Conservation (phyloP, 2,888 invertebrate species). For the Drosophila stalkeri region DNA sequence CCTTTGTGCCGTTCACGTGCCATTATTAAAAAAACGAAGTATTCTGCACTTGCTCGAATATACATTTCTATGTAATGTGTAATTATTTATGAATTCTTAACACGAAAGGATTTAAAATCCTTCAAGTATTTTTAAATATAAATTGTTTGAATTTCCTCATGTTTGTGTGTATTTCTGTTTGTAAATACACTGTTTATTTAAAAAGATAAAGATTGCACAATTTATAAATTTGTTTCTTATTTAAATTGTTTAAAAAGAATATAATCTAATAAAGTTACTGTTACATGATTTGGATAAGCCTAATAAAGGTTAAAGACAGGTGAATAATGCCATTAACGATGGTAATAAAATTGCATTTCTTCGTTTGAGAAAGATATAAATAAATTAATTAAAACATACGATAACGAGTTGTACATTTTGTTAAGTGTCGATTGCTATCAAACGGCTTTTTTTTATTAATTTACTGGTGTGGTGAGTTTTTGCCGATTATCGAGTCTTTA, state of each 20-base stretch:
- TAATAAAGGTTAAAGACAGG: background rate
- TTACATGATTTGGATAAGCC: background rate
- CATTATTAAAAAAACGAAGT: constrained; percentile 35
- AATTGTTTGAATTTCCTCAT: constrained; percentile 18
- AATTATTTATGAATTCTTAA: constrained; percentile 35
- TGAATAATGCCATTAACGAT: background rate
- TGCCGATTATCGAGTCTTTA: background rate
- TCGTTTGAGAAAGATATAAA: too few species aligned
- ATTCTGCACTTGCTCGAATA: constrained; percentile 29
- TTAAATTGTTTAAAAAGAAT: constrained; percentile 10
- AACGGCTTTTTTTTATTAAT: background rate
- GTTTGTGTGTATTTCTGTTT: constrained; percentile 4
- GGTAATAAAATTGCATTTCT: too few species aligned
- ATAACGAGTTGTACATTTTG: background rate
- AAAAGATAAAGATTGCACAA: constrained; percentile 18
- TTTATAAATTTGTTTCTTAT: constrained; percentile 18
- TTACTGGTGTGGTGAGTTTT: background rate
- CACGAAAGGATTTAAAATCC: constrained; percentile 49
- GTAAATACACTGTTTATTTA: background rate
- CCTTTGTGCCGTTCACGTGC: constrained; percentile 36
- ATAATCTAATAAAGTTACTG: constrained; percentile 4
- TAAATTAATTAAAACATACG: too few species aligned
- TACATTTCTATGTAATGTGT: constrained; percentile 3
- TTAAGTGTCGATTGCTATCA: background rate
- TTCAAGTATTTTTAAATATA: constrained; percentile 41